Percentiles rank a stretch among this genome's conserved stretches.
Conservation (phyloP, 2,113 vertebrate genomes). For the Prinia subflava region DNA sequence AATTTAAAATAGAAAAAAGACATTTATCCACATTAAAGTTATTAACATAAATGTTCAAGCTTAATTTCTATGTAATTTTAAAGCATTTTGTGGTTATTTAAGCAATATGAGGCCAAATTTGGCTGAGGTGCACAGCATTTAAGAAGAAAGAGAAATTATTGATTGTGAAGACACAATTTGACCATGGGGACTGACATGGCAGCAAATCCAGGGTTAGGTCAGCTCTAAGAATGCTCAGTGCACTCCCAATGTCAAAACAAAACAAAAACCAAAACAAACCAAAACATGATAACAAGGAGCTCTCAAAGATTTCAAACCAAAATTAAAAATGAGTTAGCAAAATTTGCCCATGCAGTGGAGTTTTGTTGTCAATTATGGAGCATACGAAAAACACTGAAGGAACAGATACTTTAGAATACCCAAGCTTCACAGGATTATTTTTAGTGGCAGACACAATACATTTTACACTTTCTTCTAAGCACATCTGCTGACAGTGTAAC, state of each 20-base stretch:
- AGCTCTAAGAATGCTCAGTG: not conserved
- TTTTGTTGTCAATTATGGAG: not conserved
- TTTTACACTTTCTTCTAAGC: not conserved
- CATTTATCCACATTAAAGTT: not conserved
- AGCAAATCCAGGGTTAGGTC: not conserved
- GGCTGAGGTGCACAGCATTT: not conserved
- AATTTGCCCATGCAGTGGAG: not conserved
- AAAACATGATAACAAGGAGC: not conserved
- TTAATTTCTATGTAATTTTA: not conserved
- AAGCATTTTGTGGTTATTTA: not conserved
- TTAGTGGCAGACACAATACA: not conserved
- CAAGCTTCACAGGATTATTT: not conserved
- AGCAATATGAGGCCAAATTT: not conserved
- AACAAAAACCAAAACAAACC: not conserved
- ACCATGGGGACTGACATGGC: not conserved
- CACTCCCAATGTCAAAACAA: not conserved
- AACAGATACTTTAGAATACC: not conserved
- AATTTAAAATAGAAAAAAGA: not conserved
- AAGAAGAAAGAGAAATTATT: not conserved
- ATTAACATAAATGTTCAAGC: not conserved
- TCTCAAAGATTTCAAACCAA: not conserved
- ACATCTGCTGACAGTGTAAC: not conserved
- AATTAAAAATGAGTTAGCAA: not conserved
- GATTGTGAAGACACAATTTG: not conserved
- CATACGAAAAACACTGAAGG: not conserved